phyloP scores from a whole-genome alignment of 2,113 vertebrate genomes.

The Lota lota region DNA sequence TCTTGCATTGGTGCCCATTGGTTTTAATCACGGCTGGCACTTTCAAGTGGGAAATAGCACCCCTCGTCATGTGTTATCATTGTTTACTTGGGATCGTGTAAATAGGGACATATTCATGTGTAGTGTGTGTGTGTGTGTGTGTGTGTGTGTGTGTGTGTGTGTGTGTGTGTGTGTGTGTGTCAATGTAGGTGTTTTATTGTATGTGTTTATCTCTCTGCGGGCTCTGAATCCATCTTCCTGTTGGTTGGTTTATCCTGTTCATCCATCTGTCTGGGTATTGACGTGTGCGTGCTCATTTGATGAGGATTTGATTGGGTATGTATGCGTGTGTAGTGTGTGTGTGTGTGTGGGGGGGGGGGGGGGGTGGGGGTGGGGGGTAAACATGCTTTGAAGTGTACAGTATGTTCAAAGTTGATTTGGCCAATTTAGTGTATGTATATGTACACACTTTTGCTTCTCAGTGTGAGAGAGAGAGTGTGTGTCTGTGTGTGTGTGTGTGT shows the following conservation, averaged over 20 bases:
- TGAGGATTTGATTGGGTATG: conserved; percentile 33
- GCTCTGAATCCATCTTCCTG: neutral
- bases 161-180: conserved; percentile 18
- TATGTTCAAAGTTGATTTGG: too few species aligned
- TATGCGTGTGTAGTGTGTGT: conserved; percentile 4
- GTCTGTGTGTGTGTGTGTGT: too few species aligned
- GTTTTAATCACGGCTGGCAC: conserved; percentile 91
- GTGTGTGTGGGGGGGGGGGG: conserved; percentile 6
- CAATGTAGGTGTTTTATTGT: conserved; percentile 49
- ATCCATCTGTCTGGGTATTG: conserved; percentile 46
- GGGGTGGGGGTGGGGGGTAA: neutral
- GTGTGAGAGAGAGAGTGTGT: too few species aligned
- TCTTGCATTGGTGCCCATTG: conserved; percentile 91
- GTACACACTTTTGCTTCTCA: conserved; percentile 34
- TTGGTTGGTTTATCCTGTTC: neutral
- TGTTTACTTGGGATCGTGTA: conserved; percentile 49
- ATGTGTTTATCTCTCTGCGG: conserved; percentile 12
- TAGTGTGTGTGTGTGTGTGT: neutral
- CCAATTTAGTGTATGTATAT: conserved; percentile 23
- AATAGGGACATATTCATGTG: neutral
- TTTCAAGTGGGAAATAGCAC: conserved; percentile 87
- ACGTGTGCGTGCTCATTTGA: conserved; percentile 54
- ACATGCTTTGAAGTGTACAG: too few species aligned
- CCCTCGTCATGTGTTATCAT: conserved; percentile 83
- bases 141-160: conserved; percentile 16